Percentiles rank a stretch among this genome's conserved stretches.
Evolutionary conservation across 2,113 vertebrate species (phyloP).

Genomic region (Lepisosteus oculatus): DNA sequence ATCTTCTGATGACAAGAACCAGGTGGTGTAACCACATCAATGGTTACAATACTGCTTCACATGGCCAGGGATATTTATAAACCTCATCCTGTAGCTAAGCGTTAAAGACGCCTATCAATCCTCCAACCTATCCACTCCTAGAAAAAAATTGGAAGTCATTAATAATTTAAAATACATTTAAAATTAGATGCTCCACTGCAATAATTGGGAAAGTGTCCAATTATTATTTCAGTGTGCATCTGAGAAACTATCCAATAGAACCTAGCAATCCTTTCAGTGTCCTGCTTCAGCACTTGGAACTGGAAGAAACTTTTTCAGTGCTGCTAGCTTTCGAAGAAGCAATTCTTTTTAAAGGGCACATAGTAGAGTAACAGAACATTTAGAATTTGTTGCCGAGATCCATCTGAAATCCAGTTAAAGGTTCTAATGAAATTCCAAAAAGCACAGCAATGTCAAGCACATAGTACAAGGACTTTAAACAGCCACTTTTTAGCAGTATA

Average conservation of each 20-base stretch:
- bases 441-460: too few species aligned
- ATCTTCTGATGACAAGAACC: slow-evolving; percentile 31
- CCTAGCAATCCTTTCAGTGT: not conserved
- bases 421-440: too few species aligned
- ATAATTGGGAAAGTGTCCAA: not conserved
- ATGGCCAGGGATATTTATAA: slow-evolving; percentile 21
- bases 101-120: not conserved
- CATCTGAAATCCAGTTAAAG: too few species aligned
- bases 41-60: slow-evolving; percentile 33
- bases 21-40: slow-evolving; percentile 21
- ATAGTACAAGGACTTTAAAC: too few species aligned
- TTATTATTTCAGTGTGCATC: too few species aligned
- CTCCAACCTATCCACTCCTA: not conserved
- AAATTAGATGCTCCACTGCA: not conserved
- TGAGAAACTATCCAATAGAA: too few species aligned
- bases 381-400: too few species aligned
- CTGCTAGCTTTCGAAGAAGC: slow-evolving; percentile 27
- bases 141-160: not conserved
- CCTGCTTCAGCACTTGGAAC: slow-evolving; percentile 1
- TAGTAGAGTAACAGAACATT: too few species aligned
- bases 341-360: slow-evolving; percentile 19
- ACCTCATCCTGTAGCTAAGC: not conserved
- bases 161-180: not conserved
- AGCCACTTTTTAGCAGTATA: too few species aligned
- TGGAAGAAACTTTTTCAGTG: slow-evolving; percentile 1